Base-by-base conservation (phyloP, 1,140 invertebrate genomes). In the Drosophila asahinai region DNA sequence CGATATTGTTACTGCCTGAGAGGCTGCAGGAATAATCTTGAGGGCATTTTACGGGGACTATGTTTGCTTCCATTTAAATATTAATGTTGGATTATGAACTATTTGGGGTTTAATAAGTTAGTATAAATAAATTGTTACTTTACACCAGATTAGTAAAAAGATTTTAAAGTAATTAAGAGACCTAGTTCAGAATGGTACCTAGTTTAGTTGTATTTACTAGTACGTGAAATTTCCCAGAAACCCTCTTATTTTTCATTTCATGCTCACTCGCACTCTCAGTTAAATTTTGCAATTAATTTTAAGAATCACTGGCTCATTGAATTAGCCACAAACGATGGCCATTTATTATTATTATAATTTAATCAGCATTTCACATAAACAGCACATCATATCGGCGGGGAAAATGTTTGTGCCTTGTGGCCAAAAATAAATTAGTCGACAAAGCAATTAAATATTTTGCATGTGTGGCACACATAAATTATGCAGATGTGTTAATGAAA, bases 401-500 rank as follows among this genome's bases (percentile, higher is more conserved):
- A 61, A 40, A 51, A 43, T 22, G 27, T 52, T 72, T 73, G 3
- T 52, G 67, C 67, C 70, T 51, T 52, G 66, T 73, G 70, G 70
- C 70, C 52, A 73, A 73, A 73, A 60, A 43, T 27, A 72, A 60
- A 73, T 73, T 51, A 22, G 27, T 52, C 14, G 45, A 40, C 47
- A 72, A 38, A 36, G 45, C 68, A 72, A 73, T 73, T 73, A 73
- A 72, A 71, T 42, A 72, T 47, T 27, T 60, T 73, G 47, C 70
- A 52, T 60, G 47, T 43, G 52, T 38, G 67, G 54, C 38, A 14
- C 43, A 12, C 38, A 43, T 72, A 36, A 72, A 80, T 65, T 79
- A 52, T 80, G 60, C 45, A 59, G 42, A 52, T 62, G 63, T 55
- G 27, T 58, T 65, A 65, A 65, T 80, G 60, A 49, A 78, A 80